Evolutionary conservation across 2,113 vertebrate genomes (phyloP).

Genomic region (Phrynosoma platyrhinos): DNA sequence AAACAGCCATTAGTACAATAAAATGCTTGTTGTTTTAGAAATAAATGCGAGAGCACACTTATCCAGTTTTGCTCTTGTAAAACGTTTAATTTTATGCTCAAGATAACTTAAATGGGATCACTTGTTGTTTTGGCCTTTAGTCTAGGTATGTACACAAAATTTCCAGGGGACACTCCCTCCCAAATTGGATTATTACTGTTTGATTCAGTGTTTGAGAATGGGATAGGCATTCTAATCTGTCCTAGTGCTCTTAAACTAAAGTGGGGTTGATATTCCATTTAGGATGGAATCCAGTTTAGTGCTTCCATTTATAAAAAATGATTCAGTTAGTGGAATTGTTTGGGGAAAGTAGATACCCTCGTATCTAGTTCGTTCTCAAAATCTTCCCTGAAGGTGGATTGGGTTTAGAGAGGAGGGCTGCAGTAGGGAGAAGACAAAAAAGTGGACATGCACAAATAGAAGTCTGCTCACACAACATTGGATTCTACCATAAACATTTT

Average conservation of each 20-base stretch:
- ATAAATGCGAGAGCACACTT: background rate
- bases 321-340: too few species aligned
- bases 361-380: too few species aligned
- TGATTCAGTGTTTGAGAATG: background rate
- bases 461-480: too few species aligned
- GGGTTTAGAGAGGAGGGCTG: too few species aligned
- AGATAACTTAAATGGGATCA: background rate
- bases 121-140: background rate
- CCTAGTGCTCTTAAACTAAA: background rate
- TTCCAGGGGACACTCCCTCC: too few species aligned
- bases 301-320: too few species aligned
- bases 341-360: too few species aligned
- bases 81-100: background rate
- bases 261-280: background rate
- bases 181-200: background rate
- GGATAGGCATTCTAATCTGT: too few species aligned
- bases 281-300: too few species aligned
- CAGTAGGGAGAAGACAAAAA: too few species aligned
- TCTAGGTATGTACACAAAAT: background rate
- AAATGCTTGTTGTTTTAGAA: background rate
- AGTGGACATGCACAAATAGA: too few species aligned
- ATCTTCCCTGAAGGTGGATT: too few species aligned
- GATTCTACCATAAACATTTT: background rate
- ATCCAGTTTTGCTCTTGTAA: background rate
- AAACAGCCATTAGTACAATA: background rate